Conservation (phyloP, 2,113 vertebrate species). For the Eclectus roratus region DNA sequence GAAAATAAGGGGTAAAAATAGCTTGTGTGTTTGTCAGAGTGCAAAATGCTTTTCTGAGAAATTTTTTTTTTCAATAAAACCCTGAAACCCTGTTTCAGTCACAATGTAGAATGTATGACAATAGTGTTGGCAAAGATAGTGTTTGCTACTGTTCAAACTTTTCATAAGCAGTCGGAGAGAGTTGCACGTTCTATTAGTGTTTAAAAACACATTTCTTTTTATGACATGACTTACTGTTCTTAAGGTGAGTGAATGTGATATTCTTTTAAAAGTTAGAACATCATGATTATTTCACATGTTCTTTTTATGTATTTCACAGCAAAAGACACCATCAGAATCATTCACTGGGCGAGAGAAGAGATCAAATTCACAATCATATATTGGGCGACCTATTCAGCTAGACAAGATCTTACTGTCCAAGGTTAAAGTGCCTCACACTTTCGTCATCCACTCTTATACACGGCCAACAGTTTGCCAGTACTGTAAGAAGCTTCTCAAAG, state of each 20-base stretch:
- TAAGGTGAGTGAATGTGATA: neutral
- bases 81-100: neutral
- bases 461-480: slow-evolving; percentile 95
- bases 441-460: slow-evolving; percentile 96
- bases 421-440: slow-evolving; percentile 97
- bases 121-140: neutral
- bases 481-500: slow-evolving; percentile 94
- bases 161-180: neutral
- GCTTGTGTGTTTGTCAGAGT: neutral
- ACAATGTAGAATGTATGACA: neutral
- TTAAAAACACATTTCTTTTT: neutral
- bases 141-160: neutral
- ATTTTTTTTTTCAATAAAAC: neutral
- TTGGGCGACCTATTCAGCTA: slow-evolving; percentile 91
- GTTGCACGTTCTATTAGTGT: neutral
- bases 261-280: neutral
- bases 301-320: slow-evolving; percentile 66
- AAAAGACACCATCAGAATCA: slow-evolving; percentile 87
- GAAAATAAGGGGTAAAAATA: neutral
- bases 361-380: slow-evolving; percentile 91
- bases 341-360: slow-evolving; percentile 88
- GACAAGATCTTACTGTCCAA: slow-evolving; percentile 95
- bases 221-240: neutral
- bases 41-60: neutral
- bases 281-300: neutral